phyloP scores from a whole-genome alignment of 2,888 invertebrate genomes.

The Aricia artaxerxes region DNA sequence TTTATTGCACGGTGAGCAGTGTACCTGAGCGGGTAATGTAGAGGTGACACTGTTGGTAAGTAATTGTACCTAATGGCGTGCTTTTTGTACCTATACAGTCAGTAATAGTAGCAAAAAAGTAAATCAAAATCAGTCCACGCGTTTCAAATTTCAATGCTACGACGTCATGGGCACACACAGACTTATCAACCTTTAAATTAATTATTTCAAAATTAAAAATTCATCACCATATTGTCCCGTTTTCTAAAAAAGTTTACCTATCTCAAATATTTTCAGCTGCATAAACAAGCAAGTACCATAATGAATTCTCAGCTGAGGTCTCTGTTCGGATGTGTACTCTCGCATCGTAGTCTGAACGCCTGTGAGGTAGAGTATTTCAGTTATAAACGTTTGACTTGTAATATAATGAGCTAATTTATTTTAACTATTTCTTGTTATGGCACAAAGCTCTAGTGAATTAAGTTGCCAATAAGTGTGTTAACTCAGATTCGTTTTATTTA shows the following conservation, averaged over 20 bases:
- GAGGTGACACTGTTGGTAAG: background rate
- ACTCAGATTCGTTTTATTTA: background rate
- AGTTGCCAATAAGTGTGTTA: background rate
- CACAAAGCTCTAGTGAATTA: background rate
- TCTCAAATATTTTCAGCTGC: too few species aligned
- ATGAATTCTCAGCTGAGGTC: background rate
- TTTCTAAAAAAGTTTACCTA: too few species aligned
- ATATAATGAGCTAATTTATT: conserved; percentile 8
- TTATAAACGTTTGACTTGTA: conserved; percentile 14
- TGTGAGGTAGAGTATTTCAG: background rate
- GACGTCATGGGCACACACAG: too few species aligned
- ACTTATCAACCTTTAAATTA: too few species aligned
- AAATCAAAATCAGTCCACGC: too few species aligned
- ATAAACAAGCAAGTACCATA: background rate
- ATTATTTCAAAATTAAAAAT: too few species aligned
- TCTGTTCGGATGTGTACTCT: background rate
- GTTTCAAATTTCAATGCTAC: too few species aligned
- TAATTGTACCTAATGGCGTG: too few species aligned
- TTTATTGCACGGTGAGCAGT: conserved; percentile 18
- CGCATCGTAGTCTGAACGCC: background rate
- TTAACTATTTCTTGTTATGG: conserved; percentile 17
- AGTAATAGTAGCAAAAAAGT: too few species aligned
- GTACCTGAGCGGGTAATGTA: background rate
- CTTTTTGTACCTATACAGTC: too few species aligned
- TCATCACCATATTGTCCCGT: too few species aligned